Conservation (phyloP, 2,113 vertebrate genomes). For the Oreochromis niloticus region DNA sequence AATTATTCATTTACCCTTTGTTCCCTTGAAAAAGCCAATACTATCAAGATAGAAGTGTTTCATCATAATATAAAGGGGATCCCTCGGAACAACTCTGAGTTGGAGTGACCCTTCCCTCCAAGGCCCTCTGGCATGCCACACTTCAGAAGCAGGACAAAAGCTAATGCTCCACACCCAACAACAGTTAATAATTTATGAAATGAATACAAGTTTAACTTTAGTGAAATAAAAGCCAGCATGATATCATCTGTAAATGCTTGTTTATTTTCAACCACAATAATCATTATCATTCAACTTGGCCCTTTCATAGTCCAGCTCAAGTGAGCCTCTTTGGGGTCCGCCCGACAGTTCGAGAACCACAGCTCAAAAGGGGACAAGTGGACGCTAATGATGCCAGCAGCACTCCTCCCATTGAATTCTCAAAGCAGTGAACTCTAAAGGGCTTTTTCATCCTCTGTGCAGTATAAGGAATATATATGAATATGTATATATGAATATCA, state of each 20-base stretch:
- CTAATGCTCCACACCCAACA: background rate
- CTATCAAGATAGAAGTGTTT: background rate
- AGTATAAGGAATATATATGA: background rate
- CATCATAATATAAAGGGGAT: background rate
- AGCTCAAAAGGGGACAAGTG: background rate
- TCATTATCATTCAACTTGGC: background rate
- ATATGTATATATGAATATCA: background rate
- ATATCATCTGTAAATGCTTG: background rate
- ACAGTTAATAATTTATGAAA: background rate
- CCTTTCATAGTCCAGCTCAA: background rate
- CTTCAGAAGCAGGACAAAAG: background rate
- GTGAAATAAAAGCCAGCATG: background rate
- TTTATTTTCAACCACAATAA: background rate
- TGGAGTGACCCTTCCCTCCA: background rate
- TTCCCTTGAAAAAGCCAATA: background rate
- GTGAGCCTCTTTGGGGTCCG: background rate
- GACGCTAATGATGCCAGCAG: background rate
- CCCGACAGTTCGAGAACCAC: background rate
- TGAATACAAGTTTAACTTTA: background rate
- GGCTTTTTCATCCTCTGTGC: background rate
- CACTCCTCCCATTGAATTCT: background rate
- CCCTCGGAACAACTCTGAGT: background rate
- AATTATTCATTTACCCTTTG: background rate
- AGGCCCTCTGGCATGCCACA: background rate
- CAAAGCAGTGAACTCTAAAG: background rate